Evolutionary conservation across 2,113 vertebrate genomes (phyloP), one percentile per base, ranked within the genome.

Genomic region (Paedocypris sp.): DNA sequence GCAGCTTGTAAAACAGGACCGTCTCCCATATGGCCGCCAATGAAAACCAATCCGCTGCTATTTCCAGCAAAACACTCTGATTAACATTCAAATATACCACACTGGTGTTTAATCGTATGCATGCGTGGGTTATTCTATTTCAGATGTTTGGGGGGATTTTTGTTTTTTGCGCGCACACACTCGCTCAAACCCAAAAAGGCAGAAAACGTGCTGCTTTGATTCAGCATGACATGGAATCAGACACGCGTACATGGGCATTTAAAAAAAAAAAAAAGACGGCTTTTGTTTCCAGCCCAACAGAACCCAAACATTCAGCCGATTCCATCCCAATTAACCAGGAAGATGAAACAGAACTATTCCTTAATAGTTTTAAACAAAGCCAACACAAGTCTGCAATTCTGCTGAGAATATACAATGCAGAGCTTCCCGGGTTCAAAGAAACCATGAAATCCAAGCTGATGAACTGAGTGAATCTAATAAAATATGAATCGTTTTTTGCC

Each of bases 331-430:
- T 54, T 72, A 80, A 66, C 57, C 70, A 72, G 68, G 72, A 72
- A 75, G 53, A 75, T 64, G 65, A 77, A 83, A 79, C 68, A 77
- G 77, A 81, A 79, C 77, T 80, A 79, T 79, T 80, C 73, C 70
- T 81, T 83, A 80, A 82, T 84, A 67, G 70, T 67, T 64, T 77
- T 76, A 80, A 83, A 83, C 82, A 74, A 82, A 81, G 77, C 76
- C 77, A 73, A 73, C 66, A 64, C 72, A 75, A 77, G 75, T 69
- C 58, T 61, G 31, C 65, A 65, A 73, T 64, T 76, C 73, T 47
- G 16, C 61, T 5, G 78, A 77, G 74, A 68, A 54, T 5, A 13
- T 1, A 49, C 61, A n/a, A 73, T 75, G 4, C 46, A 52, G 31
- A 11, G 6, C 13, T 25, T 43, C 36, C 35, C 50, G 5, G 46